These are phyloP conservation scores for Sprattus sprattus DNA, from an alignment of 2,113 vertebrate genomes.

Conservation along the genomic window DNA sequence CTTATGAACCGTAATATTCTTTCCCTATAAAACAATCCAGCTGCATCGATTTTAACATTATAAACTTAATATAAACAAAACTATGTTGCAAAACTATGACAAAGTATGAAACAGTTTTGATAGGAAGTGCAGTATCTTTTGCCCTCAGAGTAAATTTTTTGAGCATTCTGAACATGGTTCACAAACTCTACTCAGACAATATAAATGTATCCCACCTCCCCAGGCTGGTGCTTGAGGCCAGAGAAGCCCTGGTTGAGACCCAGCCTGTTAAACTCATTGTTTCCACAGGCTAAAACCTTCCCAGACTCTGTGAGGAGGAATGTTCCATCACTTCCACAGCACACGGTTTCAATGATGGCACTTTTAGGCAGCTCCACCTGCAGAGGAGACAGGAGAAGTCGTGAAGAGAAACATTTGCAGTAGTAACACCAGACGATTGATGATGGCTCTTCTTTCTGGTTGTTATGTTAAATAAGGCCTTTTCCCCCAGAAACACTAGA, in stretches of 20 bases:
- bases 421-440: too few species aligned
- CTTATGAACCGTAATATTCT: too few species aligned
- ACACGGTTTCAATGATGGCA: conserved; percentile 84
- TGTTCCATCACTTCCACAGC: conserved; percentile 89
- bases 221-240: conserved; percentile 88
- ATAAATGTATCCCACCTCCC: conserved; percentile 59
- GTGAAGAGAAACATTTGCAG: background rate
- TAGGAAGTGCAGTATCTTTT: too few species aligned
- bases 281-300: conserved; percentile 94
- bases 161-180: background rate
- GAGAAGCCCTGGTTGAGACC: conserved; percentile 92
- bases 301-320: conserved; percentile 92
- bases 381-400: background rate
- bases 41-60: too few species aligned
- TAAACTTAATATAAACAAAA: too few species aligned
- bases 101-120: too few species aligned
- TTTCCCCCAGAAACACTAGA: too few species aligned
- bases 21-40: too few species aligned
- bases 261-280: conserved; percentile 95
- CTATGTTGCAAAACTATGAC: too few species aligned
- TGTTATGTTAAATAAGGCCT: too few species aligned
- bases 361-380: conserved; percentile 90
- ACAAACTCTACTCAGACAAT: background rate
- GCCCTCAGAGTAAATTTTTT: too few species aligned
- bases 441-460: too few species aligned